phyloP scores from a whole-genome alignment of 1,140 invertebrate species.

The Calosoma granatense region DNA sequence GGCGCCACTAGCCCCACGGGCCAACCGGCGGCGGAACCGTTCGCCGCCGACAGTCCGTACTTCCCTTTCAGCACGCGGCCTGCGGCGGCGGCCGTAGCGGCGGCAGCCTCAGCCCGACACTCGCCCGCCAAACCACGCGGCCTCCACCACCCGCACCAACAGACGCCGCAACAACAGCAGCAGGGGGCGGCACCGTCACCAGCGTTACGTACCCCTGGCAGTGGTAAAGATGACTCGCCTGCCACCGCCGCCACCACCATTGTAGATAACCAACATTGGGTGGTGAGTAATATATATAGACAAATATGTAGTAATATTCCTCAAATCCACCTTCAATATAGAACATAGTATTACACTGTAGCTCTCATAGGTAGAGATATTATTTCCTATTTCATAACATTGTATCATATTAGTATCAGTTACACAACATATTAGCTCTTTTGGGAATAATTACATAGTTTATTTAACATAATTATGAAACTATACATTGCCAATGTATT shows the following conservation, averaged over 20 bases:
- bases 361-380: too few species aligned
- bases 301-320: background rate
- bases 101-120: constrained; percentile 16
- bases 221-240: constrained; percentile 25
- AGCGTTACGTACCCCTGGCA: constrained; percentile 10
- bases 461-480: too few species aligned
- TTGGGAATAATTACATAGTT: too few species aligned
- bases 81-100: background rate
- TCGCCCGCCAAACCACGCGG: constrained; percentile 28
- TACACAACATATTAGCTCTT: background rate
- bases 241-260: constrained; percentile 24
- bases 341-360: too few species aligned
- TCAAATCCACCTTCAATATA: background rate
- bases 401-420: background rate
- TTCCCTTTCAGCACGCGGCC: constrained; percentile 31
- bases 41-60: constrained; percentile 32
- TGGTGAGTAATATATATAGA: constrained; percentile 31
- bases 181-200: constrained; percentile 17
- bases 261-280: constrained; percentile 30
- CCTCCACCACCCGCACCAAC: constrained; percentile 11
- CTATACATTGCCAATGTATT: too few species aligned
- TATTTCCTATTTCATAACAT: background rate
- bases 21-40: constrained; percentile 27
- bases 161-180: too few species aligned
- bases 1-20: constrained; percentile 29